Evolutionary conservation across 2,113 vertebrate genomes (phyloP).

Genomic region (Salminus brasiliensis): DNA sequence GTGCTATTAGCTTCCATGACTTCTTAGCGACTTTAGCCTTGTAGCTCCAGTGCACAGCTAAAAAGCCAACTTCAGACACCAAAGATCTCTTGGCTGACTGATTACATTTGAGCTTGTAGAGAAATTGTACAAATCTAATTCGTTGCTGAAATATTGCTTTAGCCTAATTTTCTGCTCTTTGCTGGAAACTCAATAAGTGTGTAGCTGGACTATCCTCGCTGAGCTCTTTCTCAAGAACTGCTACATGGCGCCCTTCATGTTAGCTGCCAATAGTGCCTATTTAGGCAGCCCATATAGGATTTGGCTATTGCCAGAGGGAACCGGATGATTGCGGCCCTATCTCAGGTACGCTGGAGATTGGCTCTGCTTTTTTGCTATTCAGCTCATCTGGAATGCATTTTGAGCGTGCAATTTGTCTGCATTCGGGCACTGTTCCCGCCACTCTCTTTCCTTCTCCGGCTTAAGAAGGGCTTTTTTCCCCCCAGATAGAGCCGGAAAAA

Average conservation of each 20-base stretch:
- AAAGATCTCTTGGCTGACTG: neutral
- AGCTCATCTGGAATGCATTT: slow-evolving; percentile 25
- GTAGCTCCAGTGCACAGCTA: too few relatives aligned
- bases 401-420: slow-evolving; percentile 29
- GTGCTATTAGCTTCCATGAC: too few relatives aligned
- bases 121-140: too few relatives aligned
- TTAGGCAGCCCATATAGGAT: slow-evolving; percentile 21
- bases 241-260: neutral
- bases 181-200: neutral
- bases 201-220: neutral
- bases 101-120: too few relatives aligned
- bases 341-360: slow-evolving; percentile 18
- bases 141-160: neutral
- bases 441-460: slow-evolving; percentile 1
- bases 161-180: neutral
- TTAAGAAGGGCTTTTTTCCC: neutral
- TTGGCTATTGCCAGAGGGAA: slow-evolving; percentile 8
- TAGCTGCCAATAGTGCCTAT: slow-evolving; percentile 7
- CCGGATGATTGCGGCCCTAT: slow-evolving; percentile 34
- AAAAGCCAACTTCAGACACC: too few relatives aligned
- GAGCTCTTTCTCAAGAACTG: neutral
- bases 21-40: too few relatives aligned
- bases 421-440: slow-evolving; percentile 14
- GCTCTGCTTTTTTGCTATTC: slow-evolving; percentile 14
- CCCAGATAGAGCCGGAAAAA: neutral